These are phyloP conservation scores for Scalopus aquaticus DNA, from an alignment of 2,113 vertebrate species.

Conservation along the genomic window DNA sequence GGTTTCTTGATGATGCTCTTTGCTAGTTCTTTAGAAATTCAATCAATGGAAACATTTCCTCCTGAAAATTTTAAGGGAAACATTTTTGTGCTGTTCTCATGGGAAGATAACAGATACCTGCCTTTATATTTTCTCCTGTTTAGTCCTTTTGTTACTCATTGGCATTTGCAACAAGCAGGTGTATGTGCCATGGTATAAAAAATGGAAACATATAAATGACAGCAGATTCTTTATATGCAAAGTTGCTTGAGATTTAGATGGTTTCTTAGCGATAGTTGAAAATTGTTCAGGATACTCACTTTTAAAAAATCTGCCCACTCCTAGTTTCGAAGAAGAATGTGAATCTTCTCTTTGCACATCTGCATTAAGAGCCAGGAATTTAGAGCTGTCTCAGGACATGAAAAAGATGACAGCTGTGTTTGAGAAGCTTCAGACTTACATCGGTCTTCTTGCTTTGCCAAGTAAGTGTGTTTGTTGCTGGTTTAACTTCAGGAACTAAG, in stretches of 20 bases:
- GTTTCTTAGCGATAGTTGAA: slow-evolving; percentile 2
- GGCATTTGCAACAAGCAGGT: neutral
- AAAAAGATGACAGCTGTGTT: slow-evolving; percentile 92
- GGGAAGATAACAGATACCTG: neutral
- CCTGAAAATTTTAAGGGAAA: neutral
- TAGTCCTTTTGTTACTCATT: neutral
- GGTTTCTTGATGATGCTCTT: neutral
- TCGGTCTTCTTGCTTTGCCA: slow-evolving; percentile 93
- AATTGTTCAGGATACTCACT: slow-evolving; percentile 64
- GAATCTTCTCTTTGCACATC: slow-evolving; percentile 93
- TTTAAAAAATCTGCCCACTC: slow-evolving; percentile 77
- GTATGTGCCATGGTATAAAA: neutral
- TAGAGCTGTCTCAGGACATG: slow-evolving; percentile 92
- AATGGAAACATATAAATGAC: neutral
- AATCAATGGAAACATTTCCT: neutral
- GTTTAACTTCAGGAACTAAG: neutral
- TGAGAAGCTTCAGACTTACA: slow-evolving; percentile 93
- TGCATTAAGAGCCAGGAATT: slow-evolving; percentile 91
- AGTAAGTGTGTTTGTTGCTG: slow-evolving; percentile 86
- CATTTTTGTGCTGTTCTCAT: slow-evolving; percentile 17
- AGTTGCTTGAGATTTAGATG: neutral
- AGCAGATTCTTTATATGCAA: neutral
- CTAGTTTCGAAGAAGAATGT: slow-evolving; percentile 97
- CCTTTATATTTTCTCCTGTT: neutral
- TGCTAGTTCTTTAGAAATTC: slow-evolving; percentile 24